Conservation (phyloP, 1,140 invertebrate genomes). For the Drosophila bocki region DNA sequence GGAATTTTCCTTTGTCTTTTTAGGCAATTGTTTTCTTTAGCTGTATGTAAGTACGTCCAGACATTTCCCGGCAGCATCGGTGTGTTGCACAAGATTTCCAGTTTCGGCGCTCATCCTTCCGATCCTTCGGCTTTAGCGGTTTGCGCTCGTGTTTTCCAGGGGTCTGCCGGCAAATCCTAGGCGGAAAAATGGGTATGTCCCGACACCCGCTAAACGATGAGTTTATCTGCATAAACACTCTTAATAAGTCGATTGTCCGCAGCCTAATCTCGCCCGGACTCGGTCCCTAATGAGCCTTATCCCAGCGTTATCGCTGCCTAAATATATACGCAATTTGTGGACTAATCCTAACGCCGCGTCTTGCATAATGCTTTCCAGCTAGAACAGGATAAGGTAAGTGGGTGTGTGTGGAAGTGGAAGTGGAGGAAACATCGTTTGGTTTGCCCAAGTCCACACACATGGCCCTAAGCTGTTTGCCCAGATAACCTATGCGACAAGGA, state of each 20-base stretch:
- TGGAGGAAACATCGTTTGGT: slow-evolving; percentile 26
- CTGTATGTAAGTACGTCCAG: slow-evolving; percentile 27
- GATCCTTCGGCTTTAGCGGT: slow-evolving; percentile 27
- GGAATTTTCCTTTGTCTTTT: slow-evolving; percentile 13
- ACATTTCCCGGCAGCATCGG: slow-evolving; percentile 13
- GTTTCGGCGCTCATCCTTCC: slow-evolving; percentile 21
- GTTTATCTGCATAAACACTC: slow-evolving; percentile 83
- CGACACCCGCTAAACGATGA: slow-evolving; percentile 81
- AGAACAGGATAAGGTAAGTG: slow-evolving; percentile 9
- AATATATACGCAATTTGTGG: slow-evolving; percentile 66
- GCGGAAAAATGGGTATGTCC: slow-evolving; percentile 83
- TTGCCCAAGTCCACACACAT: slow-evolving; percentile 52
- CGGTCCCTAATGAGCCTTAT: slow-evolving; percentile 56
- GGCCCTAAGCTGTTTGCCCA: slow-evolving; percentile 69
- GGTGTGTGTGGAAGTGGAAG: slow-evolving; percentile 8
- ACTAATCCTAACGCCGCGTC: slow-evolving; percentile 70
- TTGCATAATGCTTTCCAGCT: slow-evolving; percentile 55
- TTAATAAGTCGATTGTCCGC: slow-evolving; percentile 80
- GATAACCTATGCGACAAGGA: slow-evolving; percentile 48
- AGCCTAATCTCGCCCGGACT: slow-evolving; percentile 58
- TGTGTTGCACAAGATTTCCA: slow-evolving; percentile 56
- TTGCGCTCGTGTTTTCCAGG: slow-evolving; percentile 66
- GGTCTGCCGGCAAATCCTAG: slow-evolving; percentile 61
- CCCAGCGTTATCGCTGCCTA: slow-evolving; percentile 47
- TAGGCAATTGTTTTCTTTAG: slow-evolving; percentile 3